Percentiles rank a stretch among this genome's conserved stretches.
These are phyloP conservation scores for Cosmorhoe ocellata DNA, from an alignment of 2,888 invertebrate species.

Conservation along the genomic window DNA sequence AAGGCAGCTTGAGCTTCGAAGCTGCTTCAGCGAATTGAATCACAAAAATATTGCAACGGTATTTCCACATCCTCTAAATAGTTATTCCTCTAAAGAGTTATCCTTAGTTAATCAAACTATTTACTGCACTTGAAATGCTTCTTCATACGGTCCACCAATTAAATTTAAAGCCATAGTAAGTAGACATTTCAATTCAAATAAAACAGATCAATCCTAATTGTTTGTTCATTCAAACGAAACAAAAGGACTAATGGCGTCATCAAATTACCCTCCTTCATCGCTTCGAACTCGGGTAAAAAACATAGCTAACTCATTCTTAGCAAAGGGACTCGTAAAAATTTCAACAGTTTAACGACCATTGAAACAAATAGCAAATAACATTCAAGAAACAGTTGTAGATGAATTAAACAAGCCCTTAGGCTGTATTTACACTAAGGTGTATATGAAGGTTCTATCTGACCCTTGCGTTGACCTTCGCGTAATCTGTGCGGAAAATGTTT, in stretches of 20 bases:
- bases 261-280: too few relatives aligned
- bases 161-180: too few relatives aligned
- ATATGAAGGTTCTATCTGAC: too few relatives aligned
- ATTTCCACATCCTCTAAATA: slow-evolving; percentile 5
- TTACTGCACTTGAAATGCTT: too few relatives aligned
- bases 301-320: slow-evolving; percentile 25
- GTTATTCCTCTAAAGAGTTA: too few relatives aligned
- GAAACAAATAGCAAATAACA: slow-evolving; percentile 34
- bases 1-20: slow-evolving; percentile 19
- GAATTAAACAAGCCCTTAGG: slow-evolving; percentile 28
- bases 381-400: slow-evolving; percentile 34
- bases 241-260: slow-evolving; percentile 8
- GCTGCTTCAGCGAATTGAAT: slow-evolving; percentile 22
- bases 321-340: slow-evolving; percentile 34
- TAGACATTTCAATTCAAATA: background rate
- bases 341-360: slow-evolving; percentile 37
- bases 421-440: background rate
- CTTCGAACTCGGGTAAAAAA: too few relatives aligned
- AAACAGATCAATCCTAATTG: slow-evolving; percentile 1
- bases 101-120: too few relatives aligned
- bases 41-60: slow-evolving; percentile 19
- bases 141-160: too few relatives aligned
- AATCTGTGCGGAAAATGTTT: too few relatives aligned
- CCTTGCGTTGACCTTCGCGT: too few relatives aligned
- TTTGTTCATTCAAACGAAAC: slow-evolving; percentile 5